Percentiles rank a stretch among this genome's conserved stretches.
Evolutionary conservation across 2,888 invertebrate species (phyloP).

Genomic region (Drosophila nr. fundita): DNA sequence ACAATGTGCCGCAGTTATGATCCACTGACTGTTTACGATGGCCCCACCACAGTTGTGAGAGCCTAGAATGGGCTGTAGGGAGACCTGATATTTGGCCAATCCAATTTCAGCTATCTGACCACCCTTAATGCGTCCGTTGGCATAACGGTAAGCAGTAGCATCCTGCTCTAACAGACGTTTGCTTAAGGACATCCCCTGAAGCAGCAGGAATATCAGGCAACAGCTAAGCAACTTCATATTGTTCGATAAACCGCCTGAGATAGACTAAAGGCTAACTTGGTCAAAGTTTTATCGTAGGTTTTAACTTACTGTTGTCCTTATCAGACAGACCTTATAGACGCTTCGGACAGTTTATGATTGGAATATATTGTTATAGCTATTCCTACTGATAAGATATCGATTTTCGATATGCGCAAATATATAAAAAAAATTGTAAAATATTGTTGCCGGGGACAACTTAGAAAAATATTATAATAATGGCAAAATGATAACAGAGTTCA

Average conservation of each 20-base stretch:
- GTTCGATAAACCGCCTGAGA: constrained; percentile 14
- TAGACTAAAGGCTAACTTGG: constrained; percentile 36
- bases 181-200: constrained; percentile 19
- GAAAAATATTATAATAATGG: neutral
- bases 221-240: constrained; percentile 51
- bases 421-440: neutral
- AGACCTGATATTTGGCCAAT: constrained; percentile 80
- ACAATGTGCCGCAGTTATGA: constrained; percentile 81
- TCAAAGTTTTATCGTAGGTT: constrained; percentile 19
- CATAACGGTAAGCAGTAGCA: neutral
- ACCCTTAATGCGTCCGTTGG: constrained; percentile 60
- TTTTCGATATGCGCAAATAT: neutral
- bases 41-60: constrained; percentile 80
- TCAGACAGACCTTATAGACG: constrained; percentile 27
- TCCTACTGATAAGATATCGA: neutral
- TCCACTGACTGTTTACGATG: constrained; percentile 69
- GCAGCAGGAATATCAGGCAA: constrained; percentile 32
- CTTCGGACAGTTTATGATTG: constrained; percentile 33
- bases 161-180: constrained; percentile 41
- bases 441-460: neutral
- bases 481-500: neutral
- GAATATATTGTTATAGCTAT: constrained; percentile 2
- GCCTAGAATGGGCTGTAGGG: constrained; percentile 65
- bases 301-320: constrained; percentile 4
- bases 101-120: constrained; percentile 66